Evolutionary conservation across 2,888 invertebrate genomes (phyloP).

Genomic region (Orchesella flavescens): DNA sequence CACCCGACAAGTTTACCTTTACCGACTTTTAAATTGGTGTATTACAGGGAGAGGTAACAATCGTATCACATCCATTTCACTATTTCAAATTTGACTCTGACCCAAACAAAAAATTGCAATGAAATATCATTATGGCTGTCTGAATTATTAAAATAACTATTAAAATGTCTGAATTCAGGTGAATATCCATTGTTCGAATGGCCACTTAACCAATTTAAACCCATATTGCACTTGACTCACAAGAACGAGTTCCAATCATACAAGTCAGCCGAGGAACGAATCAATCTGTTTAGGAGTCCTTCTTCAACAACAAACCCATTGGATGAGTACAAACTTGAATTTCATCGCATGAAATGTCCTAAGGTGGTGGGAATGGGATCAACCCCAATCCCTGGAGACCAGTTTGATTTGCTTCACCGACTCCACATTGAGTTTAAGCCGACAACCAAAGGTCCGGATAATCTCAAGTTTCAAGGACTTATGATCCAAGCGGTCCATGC

Average conservation of each 20-base stretch:
- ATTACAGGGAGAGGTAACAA: conserved; percentile 41
- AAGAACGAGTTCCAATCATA: conserved; percentile 21
- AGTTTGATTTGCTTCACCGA: conserved; percentile 24
- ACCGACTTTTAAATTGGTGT: conserved; percentile 57
- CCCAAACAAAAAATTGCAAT: not conserved
- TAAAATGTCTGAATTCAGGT: conserved; percentile 9
- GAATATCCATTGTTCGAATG: conserved; percentile 47
- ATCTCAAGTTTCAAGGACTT: conserved; percentile 39
- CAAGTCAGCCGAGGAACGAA: not conserved
- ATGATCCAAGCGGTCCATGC: conserved; percentile 62
- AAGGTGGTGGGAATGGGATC: not conserved
- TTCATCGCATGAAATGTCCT: conserved; percentile 34
- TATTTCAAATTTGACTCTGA: not conserved
- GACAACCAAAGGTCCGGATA: not conserved
- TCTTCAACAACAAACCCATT: conserved; percentile 5
- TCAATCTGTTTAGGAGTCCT: not conserved
- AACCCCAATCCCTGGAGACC: not conserved
- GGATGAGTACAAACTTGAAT: conserved; percentile 22
- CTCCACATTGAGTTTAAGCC: conserved; percentile 40
- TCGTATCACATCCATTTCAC: not conserved
- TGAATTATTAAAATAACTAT: not conserved
- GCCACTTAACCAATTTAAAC: conserved; percentile 58
- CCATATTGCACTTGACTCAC: conserved; percentile 27
- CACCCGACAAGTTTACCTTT: conserved; percentile 37
- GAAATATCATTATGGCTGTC: not conserved